Evolutionary conservation across 1,140 invertebrate genomes (phyloP).

Genomic region (Polypedilum pembai): DNA sequence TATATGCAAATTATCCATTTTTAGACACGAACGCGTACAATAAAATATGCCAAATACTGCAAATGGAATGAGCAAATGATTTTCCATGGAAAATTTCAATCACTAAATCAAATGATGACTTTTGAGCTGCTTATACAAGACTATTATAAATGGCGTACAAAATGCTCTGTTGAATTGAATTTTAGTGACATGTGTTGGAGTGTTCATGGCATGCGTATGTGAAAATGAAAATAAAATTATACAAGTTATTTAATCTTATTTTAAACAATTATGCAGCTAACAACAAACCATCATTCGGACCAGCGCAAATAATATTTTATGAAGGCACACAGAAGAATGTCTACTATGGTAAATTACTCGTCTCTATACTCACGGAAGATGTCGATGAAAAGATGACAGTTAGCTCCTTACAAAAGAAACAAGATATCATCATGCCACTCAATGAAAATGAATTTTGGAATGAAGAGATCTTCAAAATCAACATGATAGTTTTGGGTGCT

Average conservation of each 20-base stretch:
- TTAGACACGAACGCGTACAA: constrained; percentile 42
- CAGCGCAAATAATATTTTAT: constrained; percentile 65
- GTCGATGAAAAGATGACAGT: constrained; percentile 34
- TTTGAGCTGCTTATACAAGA: constrained; percentile 41
- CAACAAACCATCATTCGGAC: constrained; percentile 62
- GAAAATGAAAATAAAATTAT: neutral
- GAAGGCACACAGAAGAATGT: constrained; percentile 47
- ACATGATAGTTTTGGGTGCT: constrained; percentile 45
- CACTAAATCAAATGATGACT: constrained; percentile 45
- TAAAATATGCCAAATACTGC: constrained; percentile 37
- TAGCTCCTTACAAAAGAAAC: neutral
- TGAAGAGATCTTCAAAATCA: constrained; percentile 44
- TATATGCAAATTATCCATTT: constrained; percentile 37
- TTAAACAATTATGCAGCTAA: constrained; percentile 31
- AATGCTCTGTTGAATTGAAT: constrained; percentile 40
- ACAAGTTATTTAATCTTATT: constrained; percentile 45
- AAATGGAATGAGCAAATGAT: constrained; percentile 46
- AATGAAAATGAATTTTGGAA: constrained; percentile 34
- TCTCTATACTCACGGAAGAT: constrained; percentile 50
- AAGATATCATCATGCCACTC: constrained; percentile 38
- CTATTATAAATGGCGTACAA: constrained; percentile 36
- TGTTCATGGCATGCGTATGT: constrained; percentile 37
- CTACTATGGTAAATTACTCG: constrained; percentile 51
- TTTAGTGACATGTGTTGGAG: constrained; percentile 42
- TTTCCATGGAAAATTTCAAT: constrained; percentile 45